Evolutionary conservation across 1,140 invertebrate species (phyloP), one percentile per base, ranked within the genome.

Genomic region (Elymnias hypermnestra): DNA sequence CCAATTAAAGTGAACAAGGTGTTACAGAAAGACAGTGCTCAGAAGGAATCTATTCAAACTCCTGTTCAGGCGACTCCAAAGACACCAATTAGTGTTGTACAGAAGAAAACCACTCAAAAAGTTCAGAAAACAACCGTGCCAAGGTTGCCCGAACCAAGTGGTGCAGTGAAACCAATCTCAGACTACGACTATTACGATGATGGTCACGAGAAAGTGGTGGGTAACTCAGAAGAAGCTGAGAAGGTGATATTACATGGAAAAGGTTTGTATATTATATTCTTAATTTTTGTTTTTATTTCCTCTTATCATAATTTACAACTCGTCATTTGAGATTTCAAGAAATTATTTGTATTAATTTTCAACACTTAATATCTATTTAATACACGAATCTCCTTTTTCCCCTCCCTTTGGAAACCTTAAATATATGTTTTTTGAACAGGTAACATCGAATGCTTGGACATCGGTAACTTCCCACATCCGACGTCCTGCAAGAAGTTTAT

Each of bases 401-500:
- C n/a, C n/a, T n/a, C n/a, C n/a, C n/a, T n/a, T n/a, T n/a, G n/a
- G n/a, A n/a, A n/a, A n/a, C n/a, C n/a, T n/a, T n/a, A n/a, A n/a
- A n/a, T n/a, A n/a, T n/a, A n/a, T n/a, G n/a, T n/a, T 33, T 33
- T 33, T 26, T 17, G 9, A 44, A 13, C 65, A 81, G 93, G 92
- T 21, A 87, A 88, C 21, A 92, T 96, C 52, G 90, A 93, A 53
- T 97, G 95, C 65, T 81, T 95, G 12, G 94, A 96, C 71, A 91
- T 94, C 61, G 95, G 95, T 17, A 95, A 94, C 69, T 96, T 95
- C 77, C 92, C 94, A 0, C 94, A 97, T 86, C 95, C 95, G 0
- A 89, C 91, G 5, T 95, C 94, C 0, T 97, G 95, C 74, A 92
- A 92, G 74, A 95, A 95, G 76, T 97, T 96, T 72, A 95, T 97